phyloP scores from a whole-genome alignment of 2,797 vertebrate genomes.

The Balearica regulorum region DNA sequence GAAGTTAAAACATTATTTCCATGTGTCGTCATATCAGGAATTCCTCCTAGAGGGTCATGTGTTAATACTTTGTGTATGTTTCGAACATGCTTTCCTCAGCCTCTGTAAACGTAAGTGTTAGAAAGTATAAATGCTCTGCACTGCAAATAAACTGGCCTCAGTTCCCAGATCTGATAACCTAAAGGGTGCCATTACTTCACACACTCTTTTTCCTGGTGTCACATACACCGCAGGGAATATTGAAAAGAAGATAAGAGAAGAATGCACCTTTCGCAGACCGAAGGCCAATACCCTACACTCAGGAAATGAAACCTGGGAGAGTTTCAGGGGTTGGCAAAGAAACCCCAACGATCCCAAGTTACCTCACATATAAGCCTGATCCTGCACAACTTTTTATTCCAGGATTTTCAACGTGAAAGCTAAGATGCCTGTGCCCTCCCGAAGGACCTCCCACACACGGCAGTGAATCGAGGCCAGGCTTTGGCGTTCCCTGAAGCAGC shows the following conservation, averaged over 20 bases:
- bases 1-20: not conserved
- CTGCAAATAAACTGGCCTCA: not conserved
- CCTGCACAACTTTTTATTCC: not conserved
- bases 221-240: not conserved
- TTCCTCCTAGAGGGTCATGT: not conserved
- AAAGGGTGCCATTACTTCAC: not conserved
- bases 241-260: slow-evolving; percentile 42
- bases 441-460: not conserved
- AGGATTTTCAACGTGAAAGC: not conserved
- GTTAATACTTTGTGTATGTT: not conserved
- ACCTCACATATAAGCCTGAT: not conserved
- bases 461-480: not conserved
- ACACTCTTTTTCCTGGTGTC: slow-evolving; percentile 5
- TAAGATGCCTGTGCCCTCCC: not conserved
- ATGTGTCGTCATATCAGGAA: not conserved
- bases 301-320: not conserved
- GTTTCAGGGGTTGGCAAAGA: not conserved
- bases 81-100: not conserved
- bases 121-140: not conserved
- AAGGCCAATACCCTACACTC: not conserved
- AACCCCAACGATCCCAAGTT: not conserved
- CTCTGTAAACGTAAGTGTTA: not conserved
- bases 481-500: not conserved
- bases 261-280: not conserved
- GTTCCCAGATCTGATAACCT: slow-evolving; percentile 12